Conservation (phyloP, 2,888 invertebrate genomes). For the Macaria notata region DNA sequence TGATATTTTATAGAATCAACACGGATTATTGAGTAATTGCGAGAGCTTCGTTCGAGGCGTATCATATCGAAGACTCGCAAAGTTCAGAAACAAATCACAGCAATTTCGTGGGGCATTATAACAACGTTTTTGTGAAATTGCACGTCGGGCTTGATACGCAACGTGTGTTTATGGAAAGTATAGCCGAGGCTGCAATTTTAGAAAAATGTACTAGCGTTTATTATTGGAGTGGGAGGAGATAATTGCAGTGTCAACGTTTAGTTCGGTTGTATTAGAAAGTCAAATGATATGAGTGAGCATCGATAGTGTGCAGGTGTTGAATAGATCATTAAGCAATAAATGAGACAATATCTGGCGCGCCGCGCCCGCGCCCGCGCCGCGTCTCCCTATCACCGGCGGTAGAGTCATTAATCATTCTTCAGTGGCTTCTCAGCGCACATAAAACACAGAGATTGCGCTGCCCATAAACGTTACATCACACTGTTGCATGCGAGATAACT, state of each 20-base stretch:
- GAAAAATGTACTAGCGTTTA: constrained; percentile 40
- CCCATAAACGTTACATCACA: constrained; percentile 64
- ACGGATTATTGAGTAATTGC: constrained; percentile 69
- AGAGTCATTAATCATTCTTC: constrained; percentile 68
- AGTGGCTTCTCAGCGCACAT: constrained; percentile 59
- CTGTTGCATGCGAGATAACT: constrained; percentile 45
- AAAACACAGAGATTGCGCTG: constrained; percentile 67
- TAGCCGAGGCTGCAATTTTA: constrained; percentile 47
- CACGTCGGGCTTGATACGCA: constrained; percentile 54
- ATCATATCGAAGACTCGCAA: constrained; percentile 58
- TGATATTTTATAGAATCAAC: constrained; percentile 62
- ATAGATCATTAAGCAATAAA: constrained; percentile 76
- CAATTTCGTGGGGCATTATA: constrained; percentile 70
- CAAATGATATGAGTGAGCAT: constrained; percentile 41
- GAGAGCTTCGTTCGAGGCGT: constrained; percentile 47
- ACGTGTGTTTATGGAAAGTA: constrained; percentile 67
- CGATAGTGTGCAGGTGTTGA: constrained; percentile 47
- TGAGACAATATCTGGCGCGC: constrained; percentile 69
- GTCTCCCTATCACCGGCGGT: constrained; percentile 52
- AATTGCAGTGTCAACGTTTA: constrained; percentile 42
- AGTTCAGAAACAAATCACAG: constrained; percentile 69
- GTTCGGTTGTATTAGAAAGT: constrained; percentile 55
- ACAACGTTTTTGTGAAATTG: constrained; percentile 75
- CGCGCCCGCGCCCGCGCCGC: constrained; percentile 45
- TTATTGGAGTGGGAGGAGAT: constrained; percentile 24